Percentiles rank a stretch among this genome's conserved stretches.
These are phyloP conservation scores for Plebejus argus DNA, from an alignment of 2,888 invertebrate species.

Conservation along the genomic window DNA sequence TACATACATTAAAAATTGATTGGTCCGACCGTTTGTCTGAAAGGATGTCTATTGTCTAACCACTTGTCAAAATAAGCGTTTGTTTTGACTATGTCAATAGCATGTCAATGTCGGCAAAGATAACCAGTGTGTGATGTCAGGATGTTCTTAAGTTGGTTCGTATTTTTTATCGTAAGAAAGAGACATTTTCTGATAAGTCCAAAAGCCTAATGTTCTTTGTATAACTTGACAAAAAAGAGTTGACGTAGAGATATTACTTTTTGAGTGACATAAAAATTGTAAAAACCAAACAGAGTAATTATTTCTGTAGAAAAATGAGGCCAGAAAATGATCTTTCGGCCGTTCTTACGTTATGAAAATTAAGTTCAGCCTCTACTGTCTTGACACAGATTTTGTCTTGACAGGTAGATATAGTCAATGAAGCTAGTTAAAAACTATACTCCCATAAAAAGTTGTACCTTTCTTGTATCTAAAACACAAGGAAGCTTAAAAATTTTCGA, in stretches of 20 bases:
- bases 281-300: too few relatives aligned
- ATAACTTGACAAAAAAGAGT: too few relatives aligned
- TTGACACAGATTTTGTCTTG: neutral
- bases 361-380: too few relatives aligned
- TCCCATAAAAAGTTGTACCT: neutral
- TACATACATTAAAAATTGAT: neutral
- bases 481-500: neutral
- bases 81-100: neutral
- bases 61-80: slow-evolving; percentile 8
- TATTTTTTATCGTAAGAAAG: neutral
- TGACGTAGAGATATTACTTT: too few relatives aligned
- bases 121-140: slow-evolving; percentile 1
- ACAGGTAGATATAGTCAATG: neutral
- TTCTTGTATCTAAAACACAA: neutral
- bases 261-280: too few relatives aligned
- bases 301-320: too few relatives aligned
- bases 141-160: neutral
- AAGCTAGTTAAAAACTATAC: neutral
- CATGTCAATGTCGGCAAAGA: neutral
- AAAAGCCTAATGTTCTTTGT: too few relatives aligned
- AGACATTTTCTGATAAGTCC: too few relatives aligned
- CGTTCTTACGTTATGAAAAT: too few relatives aligned
- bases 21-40: slow-evolving; percentile 1
- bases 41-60: neutral
- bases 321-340: too few relatives aligned